A percentile compares a stretch with the other conserved stretches of the same genome.
These are phyloP conservation scores for Manis pentadactyla DNA, from an alignment of 2,797 vertebrate species.

Conservation along the genomic window DNA sequence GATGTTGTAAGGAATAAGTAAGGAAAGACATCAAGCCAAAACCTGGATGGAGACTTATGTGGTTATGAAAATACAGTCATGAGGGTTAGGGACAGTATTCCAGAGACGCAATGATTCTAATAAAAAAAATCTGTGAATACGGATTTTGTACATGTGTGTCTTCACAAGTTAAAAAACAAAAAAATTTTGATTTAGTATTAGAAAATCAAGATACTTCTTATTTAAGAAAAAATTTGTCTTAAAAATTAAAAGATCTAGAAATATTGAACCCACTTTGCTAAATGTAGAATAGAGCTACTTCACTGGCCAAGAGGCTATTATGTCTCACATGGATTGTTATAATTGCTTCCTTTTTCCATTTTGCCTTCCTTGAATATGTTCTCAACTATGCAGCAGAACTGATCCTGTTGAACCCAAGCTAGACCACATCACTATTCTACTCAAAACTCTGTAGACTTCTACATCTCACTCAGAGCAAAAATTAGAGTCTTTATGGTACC, in stretches of 20 bases:
- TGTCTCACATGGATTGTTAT: not conserved
- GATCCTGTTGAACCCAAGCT: not conserved
- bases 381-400: not conserved
- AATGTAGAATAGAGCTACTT: slow-evolving; percentile 10
- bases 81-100: not conserved
- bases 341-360: not conserved
- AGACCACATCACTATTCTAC: not conserved
- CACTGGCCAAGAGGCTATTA: not conserved
- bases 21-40: not conserved
- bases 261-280: not conserved
- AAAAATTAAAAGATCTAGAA: not conserved
- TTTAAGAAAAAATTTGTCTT: not conserved
- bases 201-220: not conserved
- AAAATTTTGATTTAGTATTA: not conserved
- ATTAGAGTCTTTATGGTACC: not conserved
- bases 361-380: not conserved
- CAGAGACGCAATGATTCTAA: not conserved
- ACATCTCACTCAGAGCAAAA: not conserved
- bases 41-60: not conserved
- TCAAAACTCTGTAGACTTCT: not conserved
- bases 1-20: not conserved
- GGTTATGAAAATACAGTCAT: not conserved
- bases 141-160: not conserved
- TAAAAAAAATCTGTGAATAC: not conserved
- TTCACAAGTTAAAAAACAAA: not conserved